Evolutionary conservation across 2,888 invertebrate genomes (phyloP), one percentile per base, ranked within the genome.

Genomic region (Lathronympha strigana): DNA sequence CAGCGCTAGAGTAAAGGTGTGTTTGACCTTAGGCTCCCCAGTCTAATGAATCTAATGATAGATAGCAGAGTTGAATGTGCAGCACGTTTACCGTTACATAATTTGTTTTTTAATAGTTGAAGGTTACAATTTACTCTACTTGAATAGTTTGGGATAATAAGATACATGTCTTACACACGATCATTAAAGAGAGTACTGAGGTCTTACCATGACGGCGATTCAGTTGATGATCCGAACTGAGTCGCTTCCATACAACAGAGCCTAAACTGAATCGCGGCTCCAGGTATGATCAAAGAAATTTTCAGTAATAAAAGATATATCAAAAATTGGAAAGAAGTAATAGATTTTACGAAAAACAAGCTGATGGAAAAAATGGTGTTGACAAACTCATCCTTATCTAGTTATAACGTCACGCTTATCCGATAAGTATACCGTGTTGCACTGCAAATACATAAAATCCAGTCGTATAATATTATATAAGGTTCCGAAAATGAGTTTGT

Each of bases 371-470:
- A 50, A 0, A 19, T 4, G 19, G 5, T 31, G 17, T 17, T 13
- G 13, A 50, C 19, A 31, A 5, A 15, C 31, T 0, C 19, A 31
- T 17, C n/a, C n/a, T n/a, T n/a, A n/a, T n/a, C n/a, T n/a, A n/a
- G n/a, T n/a, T n/a, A n/a, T n/a, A n/a, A n/a, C n/a, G 47, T 47
- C 25, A 47, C 23, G n/a, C 11, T 6, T 45, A 13, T 45, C 45
- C 11, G 45, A 45, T 23, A 25, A 25, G n/a, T n/a, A 9, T 33
- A 19, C 33, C 13, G 28, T 17, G 9, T 19, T 13, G 13, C 6
- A 55, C n/a, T 54, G 54, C 28, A 28, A 55, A 55, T 40, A 55
- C 17, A 55, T 21, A 23, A n/a, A 23, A 54, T 54, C 38, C 47
- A 47, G 47, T 15, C 23, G 15, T 23, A n/a, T 54, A n/a, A n/a